These are phyloP conservation scores for Hyla sarda DNA, from an alignment of 2,113 vertebrate genomes.

Conservation along the genomic window DNA sequence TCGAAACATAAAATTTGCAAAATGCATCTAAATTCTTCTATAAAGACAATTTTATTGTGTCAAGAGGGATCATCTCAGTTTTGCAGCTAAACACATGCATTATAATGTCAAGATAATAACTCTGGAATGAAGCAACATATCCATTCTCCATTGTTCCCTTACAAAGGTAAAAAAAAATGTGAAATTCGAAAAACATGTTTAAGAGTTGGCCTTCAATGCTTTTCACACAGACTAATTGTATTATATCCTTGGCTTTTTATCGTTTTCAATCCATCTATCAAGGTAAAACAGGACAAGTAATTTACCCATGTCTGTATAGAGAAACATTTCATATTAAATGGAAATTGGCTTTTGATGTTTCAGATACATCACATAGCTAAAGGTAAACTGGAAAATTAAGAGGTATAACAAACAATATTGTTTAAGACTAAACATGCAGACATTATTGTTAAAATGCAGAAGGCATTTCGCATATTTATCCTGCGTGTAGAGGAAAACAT, in stretches of 20 bases:
- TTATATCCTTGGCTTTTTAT: not conserved
- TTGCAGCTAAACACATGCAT: not conserved
- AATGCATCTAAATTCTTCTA: not conserved
- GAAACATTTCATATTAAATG: not conserved
- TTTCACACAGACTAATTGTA: not conserved
- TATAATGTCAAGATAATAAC: not conserved
- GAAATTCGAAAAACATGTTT: constrained; percentile 16
- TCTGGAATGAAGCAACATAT: not conserved
- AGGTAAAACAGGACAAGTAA: not conserved
- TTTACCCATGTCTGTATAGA: not conserved
- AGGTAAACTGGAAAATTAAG: not conserved
- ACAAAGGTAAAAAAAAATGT: constrained; percentile 22
- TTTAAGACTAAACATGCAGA: not conserved
- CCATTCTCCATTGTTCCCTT: not conserved
- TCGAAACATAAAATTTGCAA: not conserved
- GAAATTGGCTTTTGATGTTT: not conserved
- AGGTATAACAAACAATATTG: not conserved
- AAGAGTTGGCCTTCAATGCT: constrained; percentile 30
- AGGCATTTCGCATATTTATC: not conserved
- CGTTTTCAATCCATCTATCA: not conserved
- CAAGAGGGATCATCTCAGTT: constrained; percentile 6
- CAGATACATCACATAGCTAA: not conserved
- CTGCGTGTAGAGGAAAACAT: not conserved
- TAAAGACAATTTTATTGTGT: not conserved
- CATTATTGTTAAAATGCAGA: not conserved